A percentile compares a stretch with the other conserved stretches of the same genome.
Conservation (phyloP, 2,888 invertebrate genomes). For the Lumbricus terrestris region DNA sequence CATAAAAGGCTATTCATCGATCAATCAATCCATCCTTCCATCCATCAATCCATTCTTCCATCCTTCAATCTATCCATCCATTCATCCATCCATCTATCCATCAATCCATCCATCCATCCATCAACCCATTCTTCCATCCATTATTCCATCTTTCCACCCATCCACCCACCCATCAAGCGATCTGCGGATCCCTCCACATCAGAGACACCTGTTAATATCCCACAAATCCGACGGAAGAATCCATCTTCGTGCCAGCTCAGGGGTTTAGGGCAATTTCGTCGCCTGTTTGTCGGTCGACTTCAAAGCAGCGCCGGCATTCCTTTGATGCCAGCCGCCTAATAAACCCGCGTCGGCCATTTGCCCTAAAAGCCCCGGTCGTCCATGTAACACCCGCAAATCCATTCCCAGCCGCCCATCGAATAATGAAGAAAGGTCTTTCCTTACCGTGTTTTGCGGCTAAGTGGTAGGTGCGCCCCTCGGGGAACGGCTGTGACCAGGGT, state of each 20-base stretch:
- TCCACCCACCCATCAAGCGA: neutral
- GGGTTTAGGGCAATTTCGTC: neutral
- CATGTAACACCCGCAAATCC: neutral
- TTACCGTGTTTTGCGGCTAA: neutral
- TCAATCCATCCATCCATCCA: neutral
- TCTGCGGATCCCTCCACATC: neutral
- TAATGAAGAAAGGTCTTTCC: neutral
- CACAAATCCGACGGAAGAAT: neutral
- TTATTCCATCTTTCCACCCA: neutral
- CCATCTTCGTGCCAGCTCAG: neutral
- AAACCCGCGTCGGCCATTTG: constrained; percentile 4
- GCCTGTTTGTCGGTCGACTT: neutral
- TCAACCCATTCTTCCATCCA: neutral
- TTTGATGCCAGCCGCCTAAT: neutral
- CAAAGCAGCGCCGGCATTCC: neutral
- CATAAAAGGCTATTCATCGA: too few species aligned
- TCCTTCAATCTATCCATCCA: too few species aligned
- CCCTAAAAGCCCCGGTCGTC: neutral
- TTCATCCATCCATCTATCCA: too few species aligned
- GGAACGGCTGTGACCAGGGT: neutral
- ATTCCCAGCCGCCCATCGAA: neutral
- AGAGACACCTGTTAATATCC: neutral
- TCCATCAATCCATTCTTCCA: too few species aligned
- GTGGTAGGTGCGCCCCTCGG: neutral
- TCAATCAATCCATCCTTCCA: too few species aligned